Percentiles rank a stretch among this genome's conserved stretches.
Evolutionary conservation across 2,797 vertebrate species (phyloP).

Genomic region (Micrastur ruficollis): DNA sequence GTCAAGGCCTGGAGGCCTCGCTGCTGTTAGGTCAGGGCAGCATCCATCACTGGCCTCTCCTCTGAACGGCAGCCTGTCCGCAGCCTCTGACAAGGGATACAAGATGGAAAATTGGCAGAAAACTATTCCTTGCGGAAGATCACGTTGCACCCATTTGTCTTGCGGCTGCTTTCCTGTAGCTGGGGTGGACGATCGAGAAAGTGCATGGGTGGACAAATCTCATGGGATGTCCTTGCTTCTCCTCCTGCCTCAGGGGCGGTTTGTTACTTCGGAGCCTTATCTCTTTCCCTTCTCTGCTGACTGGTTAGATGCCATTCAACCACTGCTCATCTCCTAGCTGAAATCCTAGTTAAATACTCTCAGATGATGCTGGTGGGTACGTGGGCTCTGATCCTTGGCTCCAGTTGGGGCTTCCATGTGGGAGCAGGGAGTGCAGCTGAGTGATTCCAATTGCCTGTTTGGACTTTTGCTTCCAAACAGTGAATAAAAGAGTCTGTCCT

Average conservation of each 20-base stretch:
- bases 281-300: not conserved
- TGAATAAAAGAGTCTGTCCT: not conserved
- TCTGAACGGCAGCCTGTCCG: not conserved
- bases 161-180: constrained; percentile 24
- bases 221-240: not conserved
- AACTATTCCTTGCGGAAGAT: constrained; percentile 20
- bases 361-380: not conserved
- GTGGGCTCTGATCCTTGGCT: not conserved
- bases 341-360: not conserved
- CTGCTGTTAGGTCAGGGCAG: constrained; percentile 70
- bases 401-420: rapidly evolving
- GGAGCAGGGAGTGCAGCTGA: not conserved
- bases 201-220: not conserved
- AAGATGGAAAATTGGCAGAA: not conserved
- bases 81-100: not conserved
- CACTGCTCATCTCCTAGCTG: not conserved
- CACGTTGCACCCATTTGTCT: constrained; percentile 16
- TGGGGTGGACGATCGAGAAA: constrained; percentile 28
- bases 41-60: constrained; percentile 70
- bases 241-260: not conserved
- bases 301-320: not conserved
- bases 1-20: constrained; percentile 68
- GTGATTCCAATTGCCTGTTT: not conserved
- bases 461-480: not conserved
- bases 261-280: not conserved